Evolutionary conservation across 1,140 invertebrate genomes (phyloP).

Genomic region (Drosophila trapezifrons): DNA sequence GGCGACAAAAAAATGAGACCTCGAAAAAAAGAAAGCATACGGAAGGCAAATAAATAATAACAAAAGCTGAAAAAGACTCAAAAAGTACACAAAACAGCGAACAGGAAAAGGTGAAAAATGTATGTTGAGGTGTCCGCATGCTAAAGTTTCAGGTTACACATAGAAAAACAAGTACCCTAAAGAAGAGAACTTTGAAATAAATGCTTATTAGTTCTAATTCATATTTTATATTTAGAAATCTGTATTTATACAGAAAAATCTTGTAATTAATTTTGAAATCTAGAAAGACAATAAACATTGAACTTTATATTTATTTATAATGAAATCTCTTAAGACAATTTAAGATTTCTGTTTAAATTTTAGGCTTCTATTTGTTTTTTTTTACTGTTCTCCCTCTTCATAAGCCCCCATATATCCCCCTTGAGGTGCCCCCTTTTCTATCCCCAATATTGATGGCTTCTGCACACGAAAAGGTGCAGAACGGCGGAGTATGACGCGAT

Average conservation of each 20-base stretch:
- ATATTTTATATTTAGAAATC: too few relatives aligned
- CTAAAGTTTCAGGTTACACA: constrained; percentile 34
- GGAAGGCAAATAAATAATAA: constrained; percentile 56
- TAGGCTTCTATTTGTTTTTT: background rate
- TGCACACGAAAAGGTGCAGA: constrained; percentile 64
- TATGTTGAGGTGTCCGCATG: constrained; percentile 45
- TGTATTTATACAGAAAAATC: too few relatives aligned
- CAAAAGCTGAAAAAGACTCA: constrained; percentile 36
- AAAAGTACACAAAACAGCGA: constrained; percentile 48
- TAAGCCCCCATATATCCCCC: background rate
- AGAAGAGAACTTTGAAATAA: too few relatives aligned
- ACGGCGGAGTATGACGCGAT: constrained; percentile 77
- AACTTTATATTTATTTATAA: too few relatives aligned
- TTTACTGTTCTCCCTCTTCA: background rate
- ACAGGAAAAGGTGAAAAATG: constrained; percentile 63
- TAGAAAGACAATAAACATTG: too few relatives aligned
- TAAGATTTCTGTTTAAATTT: too few relatives aligned
- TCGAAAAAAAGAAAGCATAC: constrained; percentile 30
- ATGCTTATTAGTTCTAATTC: too few relatives aligned
- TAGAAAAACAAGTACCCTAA: background rate
- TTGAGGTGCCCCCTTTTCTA: background rate
- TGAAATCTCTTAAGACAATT: too few relatives aligned
- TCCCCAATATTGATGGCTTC: constrained; percentile 75
- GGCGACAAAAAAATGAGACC: constrained; percentile 20
- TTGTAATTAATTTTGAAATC: too few relatives aligned